These are phyloP conservation scores for Nasonia oneida DNA, from an alignment of 2,888 invertebrate species.

Conservation along the genomic window DNA sequence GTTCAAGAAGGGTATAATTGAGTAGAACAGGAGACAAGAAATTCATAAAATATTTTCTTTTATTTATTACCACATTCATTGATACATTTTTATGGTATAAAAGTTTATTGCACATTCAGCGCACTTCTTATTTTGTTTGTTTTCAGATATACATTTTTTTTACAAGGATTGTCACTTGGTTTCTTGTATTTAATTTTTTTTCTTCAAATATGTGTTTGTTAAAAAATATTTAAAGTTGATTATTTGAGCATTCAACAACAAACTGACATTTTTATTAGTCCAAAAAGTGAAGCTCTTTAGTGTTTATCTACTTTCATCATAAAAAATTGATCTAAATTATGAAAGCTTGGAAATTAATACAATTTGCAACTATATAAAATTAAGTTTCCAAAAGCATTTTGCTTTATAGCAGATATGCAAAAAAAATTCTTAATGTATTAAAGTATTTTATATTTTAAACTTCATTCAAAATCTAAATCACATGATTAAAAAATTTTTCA, in stretches of 20 bases:
- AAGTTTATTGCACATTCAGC: neutral
- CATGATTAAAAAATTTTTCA: neutral
- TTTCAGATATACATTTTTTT: neutral
- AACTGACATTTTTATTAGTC: neutral
- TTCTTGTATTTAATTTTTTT: neutral
- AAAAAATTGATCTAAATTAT: neutral
- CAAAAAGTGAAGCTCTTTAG: neutral
- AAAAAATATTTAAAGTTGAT: neutral
- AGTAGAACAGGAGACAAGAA: conserved; percentile 45
- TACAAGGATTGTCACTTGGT: neutral
- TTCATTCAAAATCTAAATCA: neutral
- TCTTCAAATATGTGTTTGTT: neutral
- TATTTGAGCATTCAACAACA: too few relatives aligned
- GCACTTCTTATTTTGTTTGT: neutral
- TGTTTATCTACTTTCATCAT: neutral
- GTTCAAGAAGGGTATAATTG: conserved; percentile 24
- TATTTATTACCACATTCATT: conserved; percentile 49
- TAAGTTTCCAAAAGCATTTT: neutral
- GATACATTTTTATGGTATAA: conserved; percentile 24
- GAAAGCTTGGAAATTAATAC: neutral
- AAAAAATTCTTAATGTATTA: neutral
- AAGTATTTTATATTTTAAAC: neutral
- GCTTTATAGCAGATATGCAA: neutral
- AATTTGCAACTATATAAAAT: neutral
- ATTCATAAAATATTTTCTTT: conserved; percentile 37